Percentiles rank a stretch among this genome's conserved stretches.
These are phyloP conservation scores for Zosterops lateralis DNA, from an alignment of 2,113 vertebrate genomes.

Conservation along the genomic window DNA sequence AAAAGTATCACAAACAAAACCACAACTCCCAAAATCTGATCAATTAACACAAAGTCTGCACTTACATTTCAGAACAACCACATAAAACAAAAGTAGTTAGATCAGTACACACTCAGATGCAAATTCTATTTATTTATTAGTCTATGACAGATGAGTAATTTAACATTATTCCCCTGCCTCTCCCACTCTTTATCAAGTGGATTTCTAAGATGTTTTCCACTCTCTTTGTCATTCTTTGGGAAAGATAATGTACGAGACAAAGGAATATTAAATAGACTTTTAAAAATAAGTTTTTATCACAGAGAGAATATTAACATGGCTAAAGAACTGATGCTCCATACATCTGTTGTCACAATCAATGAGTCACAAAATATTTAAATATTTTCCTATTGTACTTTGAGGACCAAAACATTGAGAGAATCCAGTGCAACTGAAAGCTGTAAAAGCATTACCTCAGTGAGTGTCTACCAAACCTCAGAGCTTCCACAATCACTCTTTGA, in stretches of 20 bases:
- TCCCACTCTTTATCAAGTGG: background rate
- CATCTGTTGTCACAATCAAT: background rate
- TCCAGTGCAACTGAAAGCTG: background rate
- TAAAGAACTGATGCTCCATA: background rate
- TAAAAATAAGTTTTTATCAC: background rate
- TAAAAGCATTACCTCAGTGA: background rate
- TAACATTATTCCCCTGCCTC: background rate
- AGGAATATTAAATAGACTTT: background rate
- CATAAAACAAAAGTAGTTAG: background rate
- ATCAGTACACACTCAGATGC: background rate
- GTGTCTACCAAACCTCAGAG: background rate
- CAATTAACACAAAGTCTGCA: background rate
- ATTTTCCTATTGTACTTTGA: background rate
- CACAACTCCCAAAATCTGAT: background rate
- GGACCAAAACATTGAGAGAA: background rate
- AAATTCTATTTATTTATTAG: background rate
- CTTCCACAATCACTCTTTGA: background rate
- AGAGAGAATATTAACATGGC: background rate
- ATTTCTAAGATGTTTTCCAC: background rate
- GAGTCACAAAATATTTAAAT: background rate
- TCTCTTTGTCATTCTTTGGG: background rate
- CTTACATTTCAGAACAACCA: background rate
- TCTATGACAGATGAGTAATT: background rate
- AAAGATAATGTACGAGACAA: constrained; percentile 5
- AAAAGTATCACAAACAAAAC: background rate